A percentile compares a stretch with the other conserved stretches of the same genome.
These are phyloP conservation scores for Lasioglossum leucozonium DNA, from an alignment of 2,888 invertebrate species.

Conservation along the genomic window DNA sequence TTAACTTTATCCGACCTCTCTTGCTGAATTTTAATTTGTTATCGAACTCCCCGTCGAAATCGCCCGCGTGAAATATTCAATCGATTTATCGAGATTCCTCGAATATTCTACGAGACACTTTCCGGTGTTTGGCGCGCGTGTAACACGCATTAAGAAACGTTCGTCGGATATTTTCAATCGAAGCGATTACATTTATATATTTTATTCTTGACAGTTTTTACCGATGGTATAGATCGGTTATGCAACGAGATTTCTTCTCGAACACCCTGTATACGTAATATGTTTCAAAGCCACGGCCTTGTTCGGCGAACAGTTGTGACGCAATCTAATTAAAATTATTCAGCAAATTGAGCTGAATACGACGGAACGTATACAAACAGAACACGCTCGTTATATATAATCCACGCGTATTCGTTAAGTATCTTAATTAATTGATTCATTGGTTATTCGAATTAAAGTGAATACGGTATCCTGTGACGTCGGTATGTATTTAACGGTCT, in stretches of 20 bases:
- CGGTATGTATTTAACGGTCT: neutral
- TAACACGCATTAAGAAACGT: neutral
- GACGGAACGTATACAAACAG: neutral
- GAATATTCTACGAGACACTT: neutral
- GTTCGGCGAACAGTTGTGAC: neutral
- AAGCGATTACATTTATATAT: too few species aligned
- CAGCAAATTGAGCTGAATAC: neutral
- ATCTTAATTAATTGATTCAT: constrained; percentile 11
- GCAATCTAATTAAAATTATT: constrained; percentile 16
- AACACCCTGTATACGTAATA: too few species aligned
- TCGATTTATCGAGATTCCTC: neutral
- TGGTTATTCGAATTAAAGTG: neutral
- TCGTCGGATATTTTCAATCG: neutral
- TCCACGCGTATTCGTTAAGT: neutral
- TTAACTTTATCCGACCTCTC: neutral
- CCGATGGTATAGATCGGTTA: too few species aligned
- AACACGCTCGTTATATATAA: neutral
- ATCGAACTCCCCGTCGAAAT: neutral
- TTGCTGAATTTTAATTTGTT: neutral
- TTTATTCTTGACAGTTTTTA: too few species aligned
- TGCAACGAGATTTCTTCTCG: too few species aligned
- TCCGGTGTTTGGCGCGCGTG: neutral
- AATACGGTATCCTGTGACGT: neutral
- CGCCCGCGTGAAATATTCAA: neutral
- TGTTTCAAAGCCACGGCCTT: neutral